A percentile compares a stretch with the other conserved stretches of the same genome.
phyloP scores from a whole-genome alignment of 2,888 invertebrate species.

The Eupsilia transversa region DNA sequence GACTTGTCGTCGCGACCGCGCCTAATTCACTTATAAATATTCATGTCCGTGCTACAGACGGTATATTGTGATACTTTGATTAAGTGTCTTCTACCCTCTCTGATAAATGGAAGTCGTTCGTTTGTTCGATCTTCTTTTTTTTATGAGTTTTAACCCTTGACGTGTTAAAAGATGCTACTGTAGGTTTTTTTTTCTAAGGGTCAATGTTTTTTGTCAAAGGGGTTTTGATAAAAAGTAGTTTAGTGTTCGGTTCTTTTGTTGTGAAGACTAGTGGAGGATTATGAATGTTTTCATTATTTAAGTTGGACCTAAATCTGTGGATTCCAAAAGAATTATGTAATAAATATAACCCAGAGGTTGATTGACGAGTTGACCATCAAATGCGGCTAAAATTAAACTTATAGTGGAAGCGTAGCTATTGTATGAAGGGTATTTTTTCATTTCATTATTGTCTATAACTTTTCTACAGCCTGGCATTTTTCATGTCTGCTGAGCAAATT shows the following conservation, averaged over 20 bases:
- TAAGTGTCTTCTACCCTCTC: constrained; percentile 84
- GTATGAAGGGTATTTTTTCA: background rate
- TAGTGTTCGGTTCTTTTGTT: constrained; percentile 31
- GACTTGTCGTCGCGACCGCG: constrained; percentile 76
- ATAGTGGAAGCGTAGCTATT: no score
- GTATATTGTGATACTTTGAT: constrained; percentile 89
- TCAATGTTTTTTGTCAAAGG: constrained; percentile 14
- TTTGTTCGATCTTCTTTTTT: constrained; percentile 51
- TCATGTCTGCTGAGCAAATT: background rate
- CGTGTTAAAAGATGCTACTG: constrained; percentile 71
- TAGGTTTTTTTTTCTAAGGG: constrained; percentile 42
- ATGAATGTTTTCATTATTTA: constrained; percentile 24
- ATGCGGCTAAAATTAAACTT: background rate
- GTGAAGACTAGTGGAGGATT: constrained; percentile 11
- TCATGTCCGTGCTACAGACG: constrained; percentile 82
- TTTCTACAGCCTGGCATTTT: background rate
- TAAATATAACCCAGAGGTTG: background rate
- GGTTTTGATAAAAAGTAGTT: constrained; percentile 27
- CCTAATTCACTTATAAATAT: constrained; percentile 88
- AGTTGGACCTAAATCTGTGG: background rate
- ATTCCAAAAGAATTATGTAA: background rate
- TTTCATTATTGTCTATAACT: background rate
- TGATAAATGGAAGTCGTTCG: constrained; percentile 80
- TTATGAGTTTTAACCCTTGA: constrained; percentile 56
- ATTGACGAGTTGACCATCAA: background rate